These are phyloP conservation scores for Lordiphosa clarofinis DNA, from an alignment of 1,140 invertebrate species.

Conservation along the genomic window DNA sequence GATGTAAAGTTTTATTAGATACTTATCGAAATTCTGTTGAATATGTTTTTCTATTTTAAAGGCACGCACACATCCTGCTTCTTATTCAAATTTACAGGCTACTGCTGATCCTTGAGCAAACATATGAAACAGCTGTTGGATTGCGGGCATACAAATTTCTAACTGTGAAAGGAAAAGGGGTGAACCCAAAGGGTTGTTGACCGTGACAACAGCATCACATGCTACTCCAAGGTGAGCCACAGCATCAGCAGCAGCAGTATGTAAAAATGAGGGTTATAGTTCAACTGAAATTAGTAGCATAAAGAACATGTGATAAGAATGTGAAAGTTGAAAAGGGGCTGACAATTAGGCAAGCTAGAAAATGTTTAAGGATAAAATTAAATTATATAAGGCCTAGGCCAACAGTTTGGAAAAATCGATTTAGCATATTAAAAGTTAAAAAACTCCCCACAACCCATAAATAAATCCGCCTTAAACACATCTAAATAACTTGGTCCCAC, in stretches of 20 bases:
- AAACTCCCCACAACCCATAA: too few relatives aligned
- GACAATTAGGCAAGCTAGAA: too few relatives aligned
- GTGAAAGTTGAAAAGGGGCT: background rate
- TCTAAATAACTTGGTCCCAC: background rate
- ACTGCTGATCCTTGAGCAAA: conserved; percentile 32
- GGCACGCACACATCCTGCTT: conserved; percentile 57
- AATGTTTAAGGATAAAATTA: too few relatives aligned
- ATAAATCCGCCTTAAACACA: too few relatives aligned
- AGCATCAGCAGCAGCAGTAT: conserved; percentile 2
- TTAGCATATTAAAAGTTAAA: too few relatives aligned
- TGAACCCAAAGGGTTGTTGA: conserved; percentile 38
- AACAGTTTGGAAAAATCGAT: too few relatives aligned
- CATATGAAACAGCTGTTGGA: conserved; percentile 48
- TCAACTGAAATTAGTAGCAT: conserved; percentile 25
- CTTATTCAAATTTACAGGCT: conserved; percentile 32
- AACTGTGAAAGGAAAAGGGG: conserved; percentile 33
- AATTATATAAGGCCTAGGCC: too few relatives aligned
- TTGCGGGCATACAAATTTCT: conserved; percentile 7
- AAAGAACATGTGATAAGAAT: background rate
- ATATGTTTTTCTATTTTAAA: conserved; percentile 20
- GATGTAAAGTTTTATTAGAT: conserved; percentile 55
- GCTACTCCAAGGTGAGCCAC: conserved; percentile 1
- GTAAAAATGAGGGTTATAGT: conserved; percentile 6
- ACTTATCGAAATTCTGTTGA: conserved; percentile 36
- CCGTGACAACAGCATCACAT: conserved; percentile 10